Conservation (phyloP, 2,113 vertebrate species). For the Ursus arctos region DNA sequence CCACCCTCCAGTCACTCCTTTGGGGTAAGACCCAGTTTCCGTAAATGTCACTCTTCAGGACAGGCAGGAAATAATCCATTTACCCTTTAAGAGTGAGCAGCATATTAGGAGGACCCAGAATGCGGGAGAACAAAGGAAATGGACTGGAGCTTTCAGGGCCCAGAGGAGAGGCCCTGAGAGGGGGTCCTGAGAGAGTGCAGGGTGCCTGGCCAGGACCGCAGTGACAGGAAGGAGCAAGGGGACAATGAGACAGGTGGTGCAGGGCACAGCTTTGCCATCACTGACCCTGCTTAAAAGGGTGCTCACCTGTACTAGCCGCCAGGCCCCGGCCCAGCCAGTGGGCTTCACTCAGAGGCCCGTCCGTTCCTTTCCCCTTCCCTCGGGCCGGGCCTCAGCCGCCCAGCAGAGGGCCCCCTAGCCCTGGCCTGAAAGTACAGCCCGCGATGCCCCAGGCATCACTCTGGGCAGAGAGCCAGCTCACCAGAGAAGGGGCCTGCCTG, state of each 20-base stretch:
- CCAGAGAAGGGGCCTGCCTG: not conserved
- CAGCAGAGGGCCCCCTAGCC: conserved; percentile 63
- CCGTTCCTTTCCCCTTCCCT: accelerated
- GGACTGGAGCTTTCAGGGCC: not conserved
- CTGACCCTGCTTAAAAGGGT: not conserved
- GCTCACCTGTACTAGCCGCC: not conserved
- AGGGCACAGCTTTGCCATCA: not conserved
- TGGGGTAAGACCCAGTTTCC: not conserved
- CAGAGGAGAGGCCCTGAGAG: no score
- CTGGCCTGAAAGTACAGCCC: not conserved
- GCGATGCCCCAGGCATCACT: accelerated
- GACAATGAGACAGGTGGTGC: no score
- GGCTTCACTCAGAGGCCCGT: not conserved
- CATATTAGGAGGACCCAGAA: not conserved
- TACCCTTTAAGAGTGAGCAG: not conserved
- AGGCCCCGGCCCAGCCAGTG: not conserved
- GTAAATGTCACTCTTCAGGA: not conserved
- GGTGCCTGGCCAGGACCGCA: not conserved
- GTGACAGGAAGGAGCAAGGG: not conserved
- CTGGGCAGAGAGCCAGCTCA: not conserved
- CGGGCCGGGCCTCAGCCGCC: accelerated
- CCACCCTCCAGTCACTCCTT: not conserved
- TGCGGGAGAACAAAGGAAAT: not conserved
- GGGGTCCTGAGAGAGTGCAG: not conserved
- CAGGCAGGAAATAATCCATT: not conserved